Base-by-base conservation (phyloP, 1,140 invertebrate genomes). In the Branchinecta lindahli region DNA sequence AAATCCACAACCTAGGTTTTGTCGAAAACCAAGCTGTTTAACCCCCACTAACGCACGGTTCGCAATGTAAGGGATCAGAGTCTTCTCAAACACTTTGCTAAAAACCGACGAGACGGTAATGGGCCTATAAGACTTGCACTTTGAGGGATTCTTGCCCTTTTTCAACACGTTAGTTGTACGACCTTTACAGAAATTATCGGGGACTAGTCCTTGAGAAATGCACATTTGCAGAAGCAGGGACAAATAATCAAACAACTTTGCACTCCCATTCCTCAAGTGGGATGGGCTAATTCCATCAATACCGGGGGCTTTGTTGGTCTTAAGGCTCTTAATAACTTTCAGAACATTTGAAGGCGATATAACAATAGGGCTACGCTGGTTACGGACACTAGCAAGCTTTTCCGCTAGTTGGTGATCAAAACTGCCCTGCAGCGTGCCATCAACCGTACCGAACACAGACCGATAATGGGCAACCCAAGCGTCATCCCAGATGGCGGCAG, bases 81-180 rank as follows among this genome's bases (percentile, higher is more conserved):
- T 52, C 47, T 52, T 52, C 47, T 52, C 47, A 52, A 52, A 52
- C 47, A 52, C 47, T 52, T 52, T n/a, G 47, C 47, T 52, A 52
- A 52, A 52, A 52, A 9, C 47, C 9, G n/a, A n/a, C 9, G n/a
- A n/a, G n/a, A 9, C 9, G 47, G n/a, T n/a, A 52, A 52, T 9
- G 47, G n/a, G 47, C 9, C 47, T 9, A 52, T 9, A n/a, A 52
- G 47, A 52, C 47, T 9, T 52, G 9, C 47, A n/a, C n/a, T n/a
- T n/a, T 52, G 47, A 52, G n/a, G n/a, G 47, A 52, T 52, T 52
- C 47, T 52, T 52, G 47, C 47, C 47, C n/a, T n/a, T 52, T 52
- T 52, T 52, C 47, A 52, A 9, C n/a, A 52, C 9, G n/a, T 52
- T 52, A 52, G n/a, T n/a, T 52, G 47, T 52, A 52, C 47, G 47